phyloP scores from a whole-genome alignment of 2,797 vertebrate species.

The Chelidonichthys spinosus region DNA sequence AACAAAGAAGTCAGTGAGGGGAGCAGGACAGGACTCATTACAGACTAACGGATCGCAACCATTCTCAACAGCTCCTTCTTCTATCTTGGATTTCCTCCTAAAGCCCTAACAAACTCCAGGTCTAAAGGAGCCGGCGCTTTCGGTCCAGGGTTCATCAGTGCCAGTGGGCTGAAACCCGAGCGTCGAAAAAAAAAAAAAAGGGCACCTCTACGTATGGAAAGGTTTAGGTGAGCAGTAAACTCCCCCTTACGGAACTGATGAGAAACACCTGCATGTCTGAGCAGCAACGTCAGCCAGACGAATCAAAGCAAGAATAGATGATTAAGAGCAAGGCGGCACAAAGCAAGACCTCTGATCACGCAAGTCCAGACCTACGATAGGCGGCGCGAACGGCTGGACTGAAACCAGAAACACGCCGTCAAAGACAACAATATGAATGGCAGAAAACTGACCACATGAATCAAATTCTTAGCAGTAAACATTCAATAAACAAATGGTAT shows the following conservation, averaged over 20 bases:
- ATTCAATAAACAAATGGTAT: slow-evolving; percentile 43
- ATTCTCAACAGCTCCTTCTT: slow-evolving; percentile 47
- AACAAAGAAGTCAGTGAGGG: slow-evolving; percentile 25
- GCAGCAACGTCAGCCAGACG: slow-evolving; percentile 54
- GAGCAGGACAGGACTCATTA: slow-evolving; percentile 43
- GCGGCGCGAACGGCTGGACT: slow-evolving; percentile 7
- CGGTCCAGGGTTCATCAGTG: slow-evolving; percentile 55
- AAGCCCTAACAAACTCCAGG: slow-evolving; percentile 47
- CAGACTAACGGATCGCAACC: slow-evolving; percentile 32
- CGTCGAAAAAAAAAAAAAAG: slow-evolving; percentile 49
- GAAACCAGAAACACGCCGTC: slow-evolving; percentile 48
- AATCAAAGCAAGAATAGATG: slow-evolving; percentile 74
- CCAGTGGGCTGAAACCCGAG: slow-evolving; percentile 73
- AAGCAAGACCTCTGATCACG: slow-evolving; percentile 65
- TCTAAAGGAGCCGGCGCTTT: slow-evolving; percentile 37
- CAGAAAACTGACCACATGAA: slow-evolving; percentile 43
- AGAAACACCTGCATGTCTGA: slow-evolving; percentile 82
- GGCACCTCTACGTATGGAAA: slow-evolving; percentile 78
- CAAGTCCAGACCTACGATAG: slow-evolving; percentile 14
- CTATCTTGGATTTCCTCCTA: slow-evolving; percentile 28
- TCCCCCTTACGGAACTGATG: slow-evolving; percentile 78
- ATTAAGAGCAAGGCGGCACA: slow-evolving; percentile 63
- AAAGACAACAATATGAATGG: slow-evolving; percentile 30
- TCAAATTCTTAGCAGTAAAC: slow-evolving; percentile 45
- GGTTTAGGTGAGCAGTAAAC: slow-evolving; percentile 79